A percentile compares a stretch with the other conserved stretches of the same genome.
Conservation (phyloP, 2,888 invertebrate species). For the Platerodrilus igneus region DNA sequence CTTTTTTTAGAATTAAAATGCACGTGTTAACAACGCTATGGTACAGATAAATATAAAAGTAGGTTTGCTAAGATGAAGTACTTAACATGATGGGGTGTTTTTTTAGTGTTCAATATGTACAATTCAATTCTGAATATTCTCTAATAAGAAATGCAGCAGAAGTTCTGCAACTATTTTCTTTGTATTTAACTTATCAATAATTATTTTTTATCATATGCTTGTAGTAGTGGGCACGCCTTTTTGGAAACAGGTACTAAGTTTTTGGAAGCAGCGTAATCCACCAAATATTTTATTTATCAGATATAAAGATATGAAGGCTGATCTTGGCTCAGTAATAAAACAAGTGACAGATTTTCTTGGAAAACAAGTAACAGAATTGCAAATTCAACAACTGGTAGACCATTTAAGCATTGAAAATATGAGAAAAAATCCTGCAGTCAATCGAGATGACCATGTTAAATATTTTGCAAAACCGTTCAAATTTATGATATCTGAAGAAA, state of each 20-base stretch:
- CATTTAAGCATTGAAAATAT: slow-evolving; percentile 52
- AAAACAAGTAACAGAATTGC: slow-evolving; percentile 35
- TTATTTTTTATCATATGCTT: no score
- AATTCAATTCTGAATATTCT: no score
- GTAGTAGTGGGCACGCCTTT: slow-evolving; percentile 26
- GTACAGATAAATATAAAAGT: no score
- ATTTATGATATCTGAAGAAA: neutral
- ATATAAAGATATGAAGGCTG: slow-evolving; percentile 29
- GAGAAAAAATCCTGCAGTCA: slow-evolving; percentile 50
- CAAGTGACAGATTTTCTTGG: slow-evolving; percentile 17
- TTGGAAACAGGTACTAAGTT: slow-evolving; percentile 27
- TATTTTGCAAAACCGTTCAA: neutral
- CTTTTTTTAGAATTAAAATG: no score
- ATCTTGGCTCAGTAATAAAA: slow-evolving; percentile 18
- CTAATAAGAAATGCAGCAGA: no score
- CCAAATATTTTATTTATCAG: slow-evolving; percentile 27
- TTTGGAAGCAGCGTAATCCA: slow-evolving; percentile 24
- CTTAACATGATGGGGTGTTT: no score
- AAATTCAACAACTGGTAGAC: slow-evolving; percentile 41
- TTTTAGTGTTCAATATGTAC: no score
- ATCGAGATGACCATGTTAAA: slow-evolving; percentile 28
- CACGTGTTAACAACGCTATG: no score
- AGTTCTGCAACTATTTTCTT: no score
- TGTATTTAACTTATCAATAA: no score
- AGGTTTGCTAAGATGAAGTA: no score